Conservation (phyloP, 64 coral and sea anemone species). For the Pachyseris speciosa region DNA sequence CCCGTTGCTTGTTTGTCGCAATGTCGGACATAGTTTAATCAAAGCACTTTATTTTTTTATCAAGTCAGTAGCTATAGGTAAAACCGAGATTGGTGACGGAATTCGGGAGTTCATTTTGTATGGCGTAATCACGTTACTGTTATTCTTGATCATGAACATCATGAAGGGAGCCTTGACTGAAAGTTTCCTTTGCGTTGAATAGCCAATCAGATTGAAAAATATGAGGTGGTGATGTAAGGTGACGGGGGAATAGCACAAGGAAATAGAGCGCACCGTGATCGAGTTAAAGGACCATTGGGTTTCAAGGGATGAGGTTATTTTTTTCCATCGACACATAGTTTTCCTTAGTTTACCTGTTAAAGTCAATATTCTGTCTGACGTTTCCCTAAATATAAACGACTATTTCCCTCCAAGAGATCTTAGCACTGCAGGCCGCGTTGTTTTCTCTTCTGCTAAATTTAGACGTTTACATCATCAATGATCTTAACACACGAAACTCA, state of each 20-base stretch:
- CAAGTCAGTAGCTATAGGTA: not conserved
- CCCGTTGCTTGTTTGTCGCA: not conserved
- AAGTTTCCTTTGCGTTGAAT: too few species aligned
- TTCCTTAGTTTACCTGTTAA: too few species aligned
- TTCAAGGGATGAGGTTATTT: not conserved
- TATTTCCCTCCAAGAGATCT: too few species aligned
- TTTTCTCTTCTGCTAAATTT: too few species aligned
- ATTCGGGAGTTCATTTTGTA: too few species aligned
- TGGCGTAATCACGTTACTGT: too few species aligned
- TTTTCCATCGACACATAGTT: too few species aligned
- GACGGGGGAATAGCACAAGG: not conserved
- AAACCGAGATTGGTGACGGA: not conserved
- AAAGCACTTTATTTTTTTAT: not conserved
- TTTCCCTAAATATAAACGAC: too few species aligned
- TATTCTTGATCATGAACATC: not conserved
- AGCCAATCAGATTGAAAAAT: not conserved
- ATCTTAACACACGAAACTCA: not conserved
- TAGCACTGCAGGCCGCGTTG: too few species aligned
- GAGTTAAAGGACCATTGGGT: not conserved
- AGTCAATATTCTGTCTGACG: too few species aligned
- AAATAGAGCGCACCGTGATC: not conserved
- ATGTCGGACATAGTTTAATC: not conserved
- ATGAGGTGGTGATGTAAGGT: constrained; percentile 7
- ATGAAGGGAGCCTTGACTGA: too few species aligned
- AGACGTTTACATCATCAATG: not conserved